Base-by-base conservation (phyloP, 2,888 invertebrate genomes). In the Metellina segmentata region DNA sequence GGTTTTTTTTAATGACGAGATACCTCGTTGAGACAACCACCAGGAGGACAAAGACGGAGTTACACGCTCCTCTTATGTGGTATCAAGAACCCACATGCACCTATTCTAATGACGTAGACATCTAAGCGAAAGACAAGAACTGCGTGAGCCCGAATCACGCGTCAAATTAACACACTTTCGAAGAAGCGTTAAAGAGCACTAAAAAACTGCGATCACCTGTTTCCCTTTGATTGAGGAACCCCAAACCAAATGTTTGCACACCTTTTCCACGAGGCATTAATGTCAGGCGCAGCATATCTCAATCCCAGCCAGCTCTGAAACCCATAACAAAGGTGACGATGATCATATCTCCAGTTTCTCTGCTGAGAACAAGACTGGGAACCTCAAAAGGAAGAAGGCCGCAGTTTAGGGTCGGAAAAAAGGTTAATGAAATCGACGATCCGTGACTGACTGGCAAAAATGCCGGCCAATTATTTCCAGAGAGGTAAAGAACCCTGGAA, bases 361-460 rank as follows among this genome's bases (percentile, higher is more conserved):
- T 2, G 34, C 34, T 34, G 61, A 20, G 19, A 7, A 71, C 72
- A 19, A 61, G 52, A 61, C 53, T n/a, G 34, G 72, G 53, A 78
- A 78, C 19, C 69, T 72, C 34, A 20, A 49, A 69, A 77, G 11
- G 52, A 78, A 61, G 71, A 72, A 19, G 51, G 69, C 16, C 49
- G 16, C 13, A 9, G 69, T 34, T 52, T 69, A 61, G 70, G 70
- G 77, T 69, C 77, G 49, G 19, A n/a, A 82, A 81, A 81, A 89
- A 89, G 69, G 81, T 89, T 89, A 89, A 89, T 89, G 89, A 89
- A 89, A 89, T 20, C 52, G 69, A 16, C 89, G 82, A 82, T 49
- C 82, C 89, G 89, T 89, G 89, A 89, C 82, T n/a, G 72, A 87
- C 78, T 69, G 70, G 49, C 52, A 87, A 70, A 78, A 70, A 16